Evolutionary conservation across 2,888 invertebrate species (phyloP).

Genomic region (Anthophora plumipes): DNA sequence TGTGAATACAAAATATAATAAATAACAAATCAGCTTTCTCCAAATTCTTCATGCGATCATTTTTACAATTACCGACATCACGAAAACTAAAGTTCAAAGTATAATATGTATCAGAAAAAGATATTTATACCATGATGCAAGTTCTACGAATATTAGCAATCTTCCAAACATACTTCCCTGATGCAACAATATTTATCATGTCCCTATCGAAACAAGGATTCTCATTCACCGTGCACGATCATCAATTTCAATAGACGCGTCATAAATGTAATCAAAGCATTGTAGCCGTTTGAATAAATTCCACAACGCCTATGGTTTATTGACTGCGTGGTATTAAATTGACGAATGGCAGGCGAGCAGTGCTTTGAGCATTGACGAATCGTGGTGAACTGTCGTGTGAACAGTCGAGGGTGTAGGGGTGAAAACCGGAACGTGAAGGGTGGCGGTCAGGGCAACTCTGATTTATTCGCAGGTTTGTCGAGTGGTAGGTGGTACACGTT

Average conservation of each 20-base stretch:
- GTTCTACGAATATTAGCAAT: background rate
- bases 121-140: too few species aligned
- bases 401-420: constrained; percentile 51
- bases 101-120: too few species aligned
- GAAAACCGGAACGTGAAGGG: constrained; percentile 63
- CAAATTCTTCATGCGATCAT: too few species aligned
- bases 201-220: background rate
- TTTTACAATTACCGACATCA: too few species aligned
- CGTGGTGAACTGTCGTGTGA: constrained; percentile 60
- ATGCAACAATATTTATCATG: background rate
- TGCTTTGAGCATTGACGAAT: constrained; percentile 75
- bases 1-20: too few species aligned
- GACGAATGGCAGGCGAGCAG: constrained; percentile 74
- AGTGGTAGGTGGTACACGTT: constrained; percentile 48
- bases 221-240: background rate
- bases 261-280: constrained; percentile 35
- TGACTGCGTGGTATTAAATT: constrained; percentile 73
- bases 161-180: background rate
- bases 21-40: too few species aligned
- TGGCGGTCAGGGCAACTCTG: constrained; percentile 58
- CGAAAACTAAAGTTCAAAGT: too few species aligned
- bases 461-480: constrained; percentile 62
- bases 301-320: constrained; percentile 50
- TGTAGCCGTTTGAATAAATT: constrained; percentile 34
- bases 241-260: constrained; percentile 9